These are phyloP conservation scores for Teleiodes luculella DNA, from an alignment of 2,888 invertebrate genomes.

Conservation along the genomic window DNA sequence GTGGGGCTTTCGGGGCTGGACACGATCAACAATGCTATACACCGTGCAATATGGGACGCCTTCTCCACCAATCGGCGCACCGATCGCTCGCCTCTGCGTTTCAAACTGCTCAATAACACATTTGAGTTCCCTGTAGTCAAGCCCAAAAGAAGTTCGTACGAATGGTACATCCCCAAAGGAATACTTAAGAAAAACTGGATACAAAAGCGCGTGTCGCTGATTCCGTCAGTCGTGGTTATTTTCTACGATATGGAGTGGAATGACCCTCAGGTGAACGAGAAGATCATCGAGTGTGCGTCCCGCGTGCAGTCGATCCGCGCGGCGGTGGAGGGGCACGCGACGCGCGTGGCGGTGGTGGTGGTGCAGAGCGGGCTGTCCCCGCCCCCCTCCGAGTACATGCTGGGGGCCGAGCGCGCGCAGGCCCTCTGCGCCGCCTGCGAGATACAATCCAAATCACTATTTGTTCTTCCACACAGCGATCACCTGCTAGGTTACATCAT, in stretches of 20 bases:
- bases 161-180: constrained; percentile 97
- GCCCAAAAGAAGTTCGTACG: constrained; percentile 92
- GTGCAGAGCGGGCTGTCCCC: constrained; percentile 90
- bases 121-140: constrained; percentile 93
- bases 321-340: constrained; percentile 84
- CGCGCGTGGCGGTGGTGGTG: constrained; percentile 91
- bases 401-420: constrained; percentile 94
- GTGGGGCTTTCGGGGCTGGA: constrained; percentile 94
- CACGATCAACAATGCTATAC: constrained; percentile 88
- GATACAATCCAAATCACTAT: constrained; percentile 93
- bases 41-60: constrained; percentile 95
- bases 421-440: constrained; percentile 95
- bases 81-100: constrained; percentile 90
- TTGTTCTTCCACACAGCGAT: constrained; percentile 94
- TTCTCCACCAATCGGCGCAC: constrained; percentile 89
- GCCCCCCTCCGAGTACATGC: constrained; percentile 88
- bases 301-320: constrained; percentile 90
- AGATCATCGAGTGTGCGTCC: constrained; percentile 94
- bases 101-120: constrained; percentile 88
- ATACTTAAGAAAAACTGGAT: constrained; percentile 97
- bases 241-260: constrained; percentile 99
- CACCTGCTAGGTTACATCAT: constrained; percentile 86
- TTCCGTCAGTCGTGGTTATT: constrained; percentile 95
- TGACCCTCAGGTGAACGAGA: constrained; percentile 95
- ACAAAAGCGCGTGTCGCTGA: constrained; percentile 91